These are phyloP conservation scores for Misgurnus anguillicaudatus DNA, from an alignment of 2,113 vertebrate genomes.

Conservation along the genomic window DNA sequence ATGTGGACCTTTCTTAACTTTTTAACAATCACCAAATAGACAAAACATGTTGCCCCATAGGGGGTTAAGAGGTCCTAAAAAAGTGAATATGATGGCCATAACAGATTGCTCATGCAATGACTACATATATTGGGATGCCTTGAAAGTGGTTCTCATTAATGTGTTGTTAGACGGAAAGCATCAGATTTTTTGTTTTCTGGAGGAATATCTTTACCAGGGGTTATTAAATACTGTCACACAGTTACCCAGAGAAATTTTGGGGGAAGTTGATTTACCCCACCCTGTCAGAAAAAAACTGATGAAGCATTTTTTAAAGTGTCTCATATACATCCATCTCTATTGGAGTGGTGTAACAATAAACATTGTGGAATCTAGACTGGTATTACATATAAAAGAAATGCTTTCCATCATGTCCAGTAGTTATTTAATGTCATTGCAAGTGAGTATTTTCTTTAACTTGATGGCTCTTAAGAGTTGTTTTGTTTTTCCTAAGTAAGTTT, in stretches of 20 bases:
- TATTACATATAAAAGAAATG: not conserved
- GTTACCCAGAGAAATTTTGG: constrained; percentile 25
- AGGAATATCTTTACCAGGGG: constrained; percentile 37
- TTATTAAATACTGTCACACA: constrained; percentile 66
- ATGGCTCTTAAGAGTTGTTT: not conserved
- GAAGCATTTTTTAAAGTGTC: not conserved
- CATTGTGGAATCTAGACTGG: not conserved
- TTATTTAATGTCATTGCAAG: constrained; percentile 22
- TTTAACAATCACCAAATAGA: constrained; percentile 18
- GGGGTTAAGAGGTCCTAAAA: constrained; percentile 17
- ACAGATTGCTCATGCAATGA: not conserved
- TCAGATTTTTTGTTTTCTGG: not conserved
- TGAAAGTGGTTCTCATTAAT: not conserved
- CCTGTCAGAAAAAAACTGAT: constrained; percentile 26
- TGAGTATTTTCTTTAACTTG: constrained; percentile 2
- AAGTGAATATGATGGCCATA: not conserved
- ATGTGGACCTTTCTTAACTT: constrained; percentile 60
- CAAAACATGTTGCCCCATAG: constrained; percentile 6
- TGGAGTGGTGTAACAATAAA: constrained; percentile 4
- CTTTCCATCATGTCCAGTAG: constrained; percentile 12
- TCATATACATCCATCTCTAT: not conserved
- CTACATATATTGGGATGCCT: not conserved
- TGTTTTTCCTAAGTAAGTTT: not conserved
- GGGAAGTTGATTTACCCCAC: constrained; percentile 25
- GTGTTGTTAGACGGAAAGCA: not conserved